These are phyloP conservation scores for Melipona bicolor DNA, from an alignment of 2,888 invertebrate species.

Conservation along the genomic window DNA sequence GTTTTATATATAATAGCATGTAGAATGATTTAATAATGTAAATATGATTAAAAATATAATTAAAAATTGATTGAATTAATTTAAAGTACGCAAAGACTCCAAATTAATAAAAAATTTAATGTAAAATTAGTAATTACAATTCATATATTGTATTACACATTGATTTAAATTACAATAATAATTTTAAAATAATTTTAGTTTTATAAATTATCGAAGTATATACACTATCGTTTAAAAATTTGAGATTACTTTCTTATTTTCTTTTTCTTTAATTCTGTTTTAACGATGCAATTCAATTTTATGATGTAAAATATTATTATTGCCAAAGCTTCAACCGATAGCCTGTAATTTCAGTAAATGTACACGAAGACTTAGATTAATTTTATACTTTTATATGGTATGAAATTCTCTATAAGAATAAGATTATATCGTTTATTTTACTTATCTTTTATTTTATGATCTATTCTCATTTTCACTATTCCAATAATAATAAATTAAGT, in stretches of 20 bases:
- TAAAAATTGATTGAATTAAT: not conserved
- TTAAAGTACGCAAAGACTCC: not conserved
- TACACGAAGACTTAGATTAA: not conserved
- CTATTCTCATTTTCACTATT: not conserved
- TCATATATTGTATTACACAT: not conserved
- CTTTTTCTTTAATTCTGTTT: not conserved
- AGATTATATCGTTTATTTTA: not conserved
- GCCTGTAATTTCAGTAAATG: not conserved
- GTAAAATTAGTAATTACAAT: not conserved
- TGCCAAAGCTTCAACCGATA: not conserved
- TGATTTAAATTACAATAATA: not conserved
- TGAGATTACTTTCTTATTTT: not conserved
- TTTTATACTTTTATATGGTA: not conserved
- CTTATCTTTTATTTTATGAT: not conserved
- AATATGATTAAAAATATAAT: not conserved
- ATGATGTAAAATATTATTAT: not conserved
- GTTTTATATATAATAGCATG: not conserved
- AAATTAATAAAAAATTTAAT: not conserved
- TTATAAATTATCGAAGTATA: not conserved
- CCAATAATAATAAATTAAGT: not conserved
- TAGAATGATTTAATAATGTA: not conserved
- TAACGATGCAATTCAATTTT: not conserved
- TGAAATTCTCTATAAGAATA: not conserved
- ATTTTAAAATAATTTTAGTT: slow-evolving; percentile 1
- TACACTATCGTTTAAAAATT: not conserved